phyloP scores from a whole-genome alignment of 2,797 vertebrate genomes.

The Ficedula albicollis region DNA sequence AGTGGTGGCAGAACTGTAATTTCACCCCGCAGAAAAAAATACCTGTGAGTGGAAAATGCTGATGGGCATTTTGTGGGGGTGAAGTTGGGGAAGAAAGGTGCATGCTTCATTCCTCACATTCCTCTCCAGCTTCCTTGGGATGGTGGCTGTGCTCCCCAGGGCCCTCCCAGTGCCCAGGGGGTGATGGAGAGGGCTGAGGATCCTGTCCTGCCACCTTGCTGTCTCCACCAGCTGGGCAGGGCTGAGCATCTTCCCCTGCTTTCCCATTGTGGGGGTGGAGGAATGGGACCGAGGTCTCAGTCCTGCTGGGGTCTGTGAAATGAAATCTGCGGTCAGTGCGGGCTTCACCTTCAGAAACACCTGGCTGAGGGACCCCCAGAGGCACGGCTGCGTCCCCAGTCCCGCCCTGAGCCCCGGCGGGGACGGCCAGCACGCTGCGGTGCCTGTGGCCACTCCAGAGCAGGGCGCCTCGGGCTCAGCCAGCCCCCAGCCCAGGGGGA shows the following conservation, averaged over 20 bases:
- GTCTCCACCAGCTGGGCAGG: background rate
- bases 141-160: background rate
- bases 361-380: background rate
- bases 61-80: background rate
- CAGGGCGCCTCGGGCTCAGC: background rate
- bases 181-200: background rate
- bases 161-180: background rate
- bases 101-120: conserved; percentile 22
- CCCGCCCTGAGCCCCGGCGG: accelerated
- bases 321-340: background rate
- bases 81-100: background rate
- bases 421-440: accelerated
- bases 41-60: background rate
- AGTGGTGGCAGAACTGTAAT: background rate
- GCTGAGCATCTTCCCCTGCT: background rate
- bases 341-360: background rate
- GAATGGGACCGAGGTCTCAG: background rate
- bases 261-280: accelerated
- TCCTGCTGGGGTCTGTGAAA: background rate
- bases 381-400: accelerated
- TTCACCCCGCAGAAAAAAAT: background rate
- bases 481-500: background rate
- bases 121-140: background rate
- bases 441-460: background rate
- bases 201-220: background rate